A percentile compares a stretch with the other conserved stretches of the same genome.
These are phyloP conservation scores for Dicyrtomina minuta DNA, from an alignment of 2,888 invertebrate species.

Conservation along the genomic window DNA sequence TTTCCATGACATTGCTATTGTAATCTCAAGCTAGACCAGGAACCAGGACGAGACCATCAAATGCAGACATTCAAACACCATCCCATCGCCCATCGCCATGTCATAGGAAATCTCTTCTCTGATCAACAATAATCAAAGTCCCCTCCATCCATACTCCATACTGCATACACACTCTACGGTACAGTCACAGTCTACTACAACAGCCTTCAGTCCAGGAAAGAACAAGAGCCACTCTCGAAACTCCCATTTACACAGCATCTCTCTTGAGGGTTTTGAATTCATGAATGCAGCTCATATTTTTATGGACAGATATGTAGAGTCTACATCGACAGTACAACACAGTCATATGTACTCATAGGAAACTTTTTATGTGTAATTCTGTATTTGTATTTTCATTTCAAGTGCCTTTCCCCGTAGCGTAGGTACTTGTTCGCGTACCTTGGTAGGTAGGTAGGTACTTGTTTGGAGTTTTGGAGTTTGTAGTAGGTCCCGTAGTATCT, in stretches of 20 bases:
- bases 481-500: too few species aligned
- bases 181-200: constrained; percentile 26
- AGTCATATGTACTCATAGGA: neutral
- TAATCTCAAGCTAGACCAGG: neutral
- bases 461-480: too few species aligned
- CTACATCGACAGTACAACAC: constrained; percentile 1
- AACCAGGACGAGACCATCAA: constrained; percentile 30
- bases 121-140: constrained; percentile 37
- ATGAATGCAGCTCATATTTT: constrained; percentile 11
- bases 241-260: constrained; percentile 14
- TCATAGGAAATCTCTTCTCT: constrained; percentile 30
- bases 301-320: too few species aligned
- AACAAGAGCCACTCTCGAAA: too few species aligned
- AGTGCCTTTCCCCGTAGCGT: too few species aligned
- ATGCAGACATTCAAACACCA: constrained; percentile 18
- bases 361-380: neutral
- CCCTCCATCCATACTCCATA: constrained; percentile 23
- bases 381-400: too few species aligned
- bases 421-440: too few species aligned
- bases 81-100: too few species aligned
- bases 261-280: constrained; percentile 27
- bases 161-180: too few species aligned
- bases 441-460: too few species aligned
- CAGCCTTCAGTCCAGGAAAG: neutral
- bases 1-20: too few species aligned